Base-by-base conservation (phyloP, 2,888 invertebrate genomes). In the Ichneumoninae sp. region DNA sequence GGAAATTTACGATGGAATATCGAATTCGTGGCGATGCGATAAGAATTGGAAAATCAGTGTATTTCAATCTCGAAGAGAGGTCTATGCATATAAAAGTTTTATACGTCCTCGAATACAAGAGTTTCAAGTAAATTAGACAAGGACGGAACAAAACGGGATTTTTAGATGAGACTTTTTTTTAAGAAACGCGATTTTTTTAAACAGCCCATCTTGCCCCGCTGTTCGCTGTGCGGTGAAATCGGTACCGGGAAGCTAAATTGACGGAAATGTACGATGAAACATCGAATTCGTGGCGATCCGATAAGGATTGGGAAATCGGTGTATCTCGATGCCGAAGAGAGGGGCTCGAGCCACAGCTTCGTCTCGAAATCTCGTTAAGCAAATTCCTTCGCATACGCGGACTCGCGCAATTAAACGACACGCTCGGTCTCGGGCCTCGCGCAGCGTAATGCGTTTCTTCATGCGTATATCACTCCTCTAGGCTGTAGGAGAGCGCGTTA, bases 321-420 rank as follows among this genome's bases (percentile, higher is more conserved):
- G 63, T 63, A 63, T 63, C 63, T 30, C 16, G 1, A 30, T 16
- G 6, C n/a, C 63, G 63, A 10, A 3, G 54, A 19, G 70, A 52
- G 50, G 6, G 13, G 4, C 6, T 63, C 65, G 22, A 50, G 75
- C 73, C 13, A 19, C 71, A n/a, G 44, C 73, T 57, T 63, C 74
- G 30, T 65, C 65, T 65, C 65, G 33, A 30, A 66, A 44, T 81
- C 83, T 84, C 83, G 83, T 84, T 81, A 69, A 77, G 77, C 81
- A 69, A 84, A 84, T 81, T 81, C 77, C 83, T 65, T 52, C 50
- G 73, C 65, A 65, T 63, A 66, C 19, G 40, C 57, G 50, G 83
- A 77, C 81, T 77, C 83, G 83, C 68, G 81, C 71, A 84, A 84
- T 84, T 84, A 81, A 83, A 68, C 81, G 83, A 81, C 77, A 81